Evolutionary conservation across 1,140 invertebrate genomes (phyloP).

Genomic region (Brachionus manjavacas): DNA sequence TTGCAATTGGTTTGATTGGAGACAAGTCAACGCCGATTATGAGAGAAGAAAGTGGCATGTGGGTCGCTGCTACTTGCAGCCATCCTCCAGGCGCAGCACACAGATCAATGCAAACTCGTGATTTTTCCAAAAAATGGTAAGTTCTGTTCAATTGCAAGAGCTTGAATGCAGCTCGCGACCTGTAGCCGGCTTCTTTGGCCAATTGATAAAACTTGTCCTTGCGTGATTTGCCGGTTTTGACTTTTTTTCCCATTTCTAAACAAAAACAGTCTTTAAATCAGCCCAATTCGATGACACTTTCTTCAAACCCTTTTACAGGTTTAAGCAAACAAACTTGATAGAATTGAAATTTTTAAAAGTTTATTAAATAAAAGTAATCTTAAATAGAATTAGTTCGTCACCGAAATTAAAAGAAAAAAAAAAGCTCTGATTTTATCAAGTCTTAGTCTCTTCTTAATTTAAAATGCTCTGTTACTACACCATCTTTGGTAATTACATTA

Average conservation of each 20-base stretch:
- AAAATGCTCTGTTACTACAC: constrained; percentile 50
- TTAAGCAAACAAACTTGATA: background rate
- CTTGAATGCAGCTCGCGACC: constrained; percentile 96
- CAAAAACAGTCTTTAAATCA: background rate
- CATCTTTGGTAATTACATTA: constrained; percentile 82
- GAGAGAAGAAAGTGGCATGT: constrained; percentile 93
- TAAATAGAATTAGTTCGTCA: constrained; percentile 30
- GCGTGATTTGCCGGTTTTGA: constrained; percentile 92
- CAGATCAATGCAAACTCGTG: constrained; percentile 89
- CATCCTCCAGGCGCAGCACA: constrained; percentile 99
- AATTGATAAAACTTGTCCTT: constrained; percentile 97
- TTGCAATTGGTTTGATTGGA: constrained; percentile 84
- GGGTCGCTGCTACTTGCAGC: constrained; percentile 98
- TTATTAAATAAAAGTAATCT: constrained; percentile 15
- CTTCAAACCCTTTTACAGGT: constrained; percentile 1
- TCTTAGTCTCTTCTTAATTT: constrained; percentile 40
- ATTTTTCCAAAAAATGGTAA: constrained; percentile 92
- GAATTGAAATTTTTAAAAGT: background rate
- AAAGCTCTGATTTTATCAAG: background rate
- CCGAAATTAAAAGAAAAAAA: background rate
- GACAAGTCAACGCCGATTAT: constrained; percentile 92
- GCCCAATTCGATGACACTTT: background rate
- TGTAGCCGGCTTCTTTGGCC: constrained; percentile 93
- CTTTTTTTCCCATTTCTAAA: constrained; percentile 81
- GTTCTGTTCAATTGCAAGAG: constrained; percentile 94